Evolutionary conservation across 2,888 invertebrate species (phyloP).

Genomic region (Sylvicola fuscatus): DNA sequence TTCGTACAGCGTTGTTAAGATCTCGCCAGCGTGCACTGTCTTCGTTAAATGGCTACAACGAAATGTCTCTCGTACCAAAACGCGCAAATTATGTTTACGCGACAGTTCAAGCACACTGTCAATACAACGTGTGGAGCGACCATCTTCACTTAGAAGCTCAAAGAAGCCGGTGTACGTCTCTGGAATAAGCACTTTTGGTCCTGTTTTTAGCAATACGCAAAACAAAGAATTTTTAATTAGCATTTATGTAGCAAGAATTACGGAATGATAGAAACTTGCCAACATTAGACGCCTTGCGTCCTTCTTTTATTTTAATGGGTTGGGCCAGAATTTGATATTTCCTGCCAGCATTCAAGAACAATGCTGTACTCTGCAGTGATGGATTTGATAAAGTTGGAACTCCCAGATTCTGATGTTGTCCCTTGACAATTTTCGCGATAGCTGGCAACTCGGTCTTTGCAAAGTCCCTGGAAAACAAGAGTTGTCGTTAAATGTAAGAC

Average conservation of each 20-base stretch:
- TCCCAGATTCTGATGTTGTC: conserved; percentile 81
- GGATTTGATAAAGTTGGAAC: conserved; percentile 75
- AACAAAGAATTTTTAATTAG: background rate
- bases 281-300: conserved; percentile 57
- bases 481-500: background rate
- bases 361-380: conserved; percentile 65
- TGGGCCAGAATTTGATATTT: conserved; percentile 73
- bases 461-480: conserved; percentile 25
- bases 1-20: conserved; percentile 52
- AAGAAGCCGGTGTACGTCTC: conserved; percentile 83
- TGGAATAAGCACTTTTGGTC: conserved; percentile 72
- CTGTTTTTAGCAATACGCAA: conserved; percentile 15
- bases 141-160: conserved; percentile 86
- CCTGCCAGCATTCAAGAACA: conserved; percentile 68
- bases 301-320: conserved; percentile 78
- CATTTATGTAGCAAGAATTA: background rate
- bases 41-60: conserved; percentile 24
- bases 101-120: conserved; percentile 72
- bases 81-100: conserved; percentile 34
- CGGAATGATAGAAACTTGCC: conserved; percentile 10
- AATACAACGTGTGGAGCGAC: conserved; percentile 73
- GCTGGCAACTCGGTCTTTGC: conserved; percentile 57
- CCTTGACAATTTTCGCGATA: conserved; percentile 81
- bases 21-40: conserved; percentile 65
- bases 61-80: conserved; percentile 25